Percentiles rank a stretch among this genome's conserved stretches.
Conservation (phyloP, 2,113 vertebrate species). For the Hippocampus zosterae region DNA sequence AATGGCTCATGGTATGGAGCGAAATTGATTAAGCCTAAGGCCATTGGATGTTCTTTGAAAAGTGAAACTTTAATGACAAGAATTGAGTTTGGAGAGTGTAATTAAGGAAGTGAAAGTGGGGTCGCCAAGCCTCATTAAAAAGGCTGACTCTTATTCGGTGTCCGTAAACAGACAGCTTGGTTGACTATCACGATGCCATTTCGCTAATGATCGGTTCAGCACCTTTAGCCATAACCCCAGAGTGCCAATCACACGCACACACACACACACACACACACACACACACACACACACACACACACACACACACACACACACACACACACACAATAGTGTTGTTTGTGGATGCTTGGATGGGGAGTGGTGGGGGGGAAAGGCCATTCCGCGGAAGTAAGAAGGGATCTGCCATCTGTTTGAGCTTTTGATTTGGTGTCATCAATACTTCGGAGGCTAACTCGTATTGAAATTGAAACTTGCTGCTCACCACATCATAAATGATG, state of each 20-base stretch:
- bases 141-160: constrained; percentile 58
- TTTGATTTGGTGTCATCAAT: constrained; percentile 30
- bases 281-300: constrained; percentile 25
- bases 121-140: constrained; percentile 64
- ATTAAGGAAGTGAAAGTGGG: constrained; percentile 1
- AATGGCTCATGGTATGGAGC: neutral
- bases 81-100: constrained; percentile 5
- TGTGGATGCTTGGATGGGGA: constrained; percentile 38
- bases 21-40: neutral
- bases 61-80: constrained; percentile 3
- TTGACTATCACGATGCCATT: constrained; percentile 59
- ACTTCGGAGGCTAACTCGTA: constrained; percentile 27
- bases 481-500: constrained; percentile 4
- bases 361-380: constrained; percentile 46
- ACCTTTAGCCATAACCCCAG: constrained; percentile 30
- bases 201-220: constrained; percentile 67
- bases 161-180: constrained; percentile 66
- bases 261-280: constrained; percentile 24
- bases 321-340: constrained; percentile 22
- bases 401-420: constrained; percentile 48
- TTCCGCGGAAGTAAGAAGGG: constrained; percentile 36
- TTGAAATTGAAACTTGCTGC: neutral
- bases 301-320: constrained; percentile 26
- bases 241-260: constrained; percentile 33
- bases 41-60: constrained; percentile 1